Conservation (phyloP, 2,113 vertebrate genomes). For the Cryptoleucopteryx plumbea region DNA sequence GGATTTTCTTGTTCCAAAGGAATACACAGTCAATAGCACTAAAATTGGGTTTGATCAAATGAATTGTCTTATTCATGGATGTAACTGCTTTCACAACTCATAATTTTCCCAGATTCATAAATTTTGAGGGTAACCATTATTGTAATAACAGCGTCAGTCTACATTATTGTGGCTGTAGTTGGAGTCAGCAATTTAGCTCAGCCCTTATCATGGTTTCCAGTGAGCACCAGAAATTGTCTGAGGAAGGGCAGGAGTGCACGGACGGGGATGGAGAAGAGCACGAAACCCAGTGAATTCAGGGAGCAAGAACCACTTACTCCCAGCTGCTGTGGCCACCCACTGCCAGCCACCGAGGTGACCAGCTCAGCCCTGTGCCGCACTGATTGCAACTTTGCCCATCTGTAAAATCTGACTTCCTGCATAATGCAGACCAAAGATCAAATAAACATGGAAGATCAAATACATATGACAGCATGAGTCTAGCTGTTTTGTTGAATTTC, state of each 20-base stretch:
- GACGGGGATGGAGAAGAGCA: not conserved
- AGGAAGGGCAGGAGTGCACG: not conserved
- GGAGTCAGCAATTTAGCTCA: not conserved
- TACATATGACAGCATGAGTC: not conserved
- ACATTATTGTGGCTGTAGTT: not conserved
- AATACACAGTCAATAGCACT: slow-evolving; percentile 21
- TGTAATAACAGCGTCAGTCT: not conserved
- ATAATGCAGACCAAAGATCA: not conserved
- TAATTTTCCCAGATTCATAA: not conserved
- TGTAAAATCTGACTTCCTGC: not conserved
- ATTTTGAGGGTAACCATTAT: not conserved
- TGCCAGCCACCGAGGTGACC: not conserved
- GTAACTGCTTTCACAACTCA: not conserved
- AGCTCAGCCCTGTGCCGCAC: not conserved
- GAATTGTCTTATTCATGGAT: not conserved
- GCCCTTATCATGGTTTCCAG: not conserved
- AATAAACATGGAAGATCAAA: not conserved
- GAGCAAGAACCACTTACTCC: not conserved
- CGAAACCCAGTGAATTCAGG: not conserved
- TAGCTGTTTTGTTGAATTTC: not conserved
- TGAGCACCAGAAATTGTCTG: rapidly evolving
- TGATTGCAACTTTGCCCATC: rapidly evolving
- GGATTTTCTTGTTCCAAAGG: slow-evolving; percentile 9
- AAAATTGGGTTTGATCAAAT: not conserved
- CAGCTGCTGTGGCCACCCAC: not conserved